A percentile compares a stretch with the other conserved stretches of the same genome.
These are phyloP conservation scores for Sycophila texana DNA, from an alignment of 2,888 invertebrate species.

Conservation along the genomic window DNA sequence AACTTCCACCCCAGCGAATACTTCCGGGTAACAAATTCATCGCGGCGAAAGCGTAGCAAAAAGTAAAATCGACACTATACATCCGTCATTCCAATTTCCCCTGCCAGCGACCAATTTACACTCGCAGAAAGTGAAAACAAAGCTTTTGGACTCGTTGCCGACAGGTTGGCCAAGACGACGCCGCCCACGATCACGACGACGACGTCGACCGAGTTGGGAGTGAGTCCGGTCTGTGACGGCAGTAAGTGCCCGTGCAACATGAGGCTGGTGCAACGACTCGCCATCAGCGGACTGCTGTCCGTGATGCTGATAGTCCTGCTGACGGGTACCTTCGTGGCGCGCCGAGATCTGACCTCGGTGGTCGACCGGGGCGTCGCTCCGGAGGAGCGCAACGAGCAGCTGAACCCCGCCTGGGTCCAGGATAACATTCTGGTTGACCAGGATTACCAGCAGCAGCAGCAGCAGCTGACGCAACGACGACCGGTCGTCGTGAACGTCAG, in stretches of 20 bases:
- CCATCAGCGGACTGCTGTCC: conserved; percentile 72
- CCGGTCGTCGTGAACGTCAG: conserved; percentile 61
- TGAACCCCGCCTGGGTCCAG: conserved; percentile 70
- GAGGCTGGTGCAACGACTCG: conserved; percentile 72
- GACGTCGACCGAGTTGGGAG: conserved; percentile 63
- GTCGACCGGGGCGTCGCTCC: conserved; percentile 70
- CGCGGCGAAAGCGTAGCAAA: not conserved
- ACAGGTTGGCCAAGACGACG: not conserved
- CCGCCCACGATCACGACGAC: not conserved
- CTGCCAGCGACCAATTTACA: no score
- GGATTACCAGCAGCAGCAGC: conserved; percentile 56
- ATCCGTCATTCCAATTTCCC: not conserved
- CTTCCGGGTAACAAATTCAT: no score
- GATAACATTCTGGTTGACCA: conserved; percentile 68
- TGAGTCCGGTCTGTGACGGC: conserved; percentile 42
- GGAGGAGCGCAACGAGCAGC: conserved; percentile 68
- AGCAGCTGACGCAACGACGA: conserved; percentile 37
- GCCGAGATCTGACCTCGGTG: conserved; percentile 68
- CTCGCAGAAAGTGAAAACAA: not conserved
- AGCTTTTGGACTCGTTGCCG: no score
- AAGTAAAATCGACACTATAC: not conserved
- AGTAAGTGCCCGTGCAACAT: conserved; percentile 66
- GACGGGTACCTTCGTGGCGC: conserved; percentile 70
- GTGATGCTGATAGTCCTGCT: conserved; percentile 72
- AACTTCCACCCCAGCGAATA: no score